phyloP scores from a whole-genome alignment of 2,797 vertebrate genomes.

The Propithecus perrieri region DNA sequence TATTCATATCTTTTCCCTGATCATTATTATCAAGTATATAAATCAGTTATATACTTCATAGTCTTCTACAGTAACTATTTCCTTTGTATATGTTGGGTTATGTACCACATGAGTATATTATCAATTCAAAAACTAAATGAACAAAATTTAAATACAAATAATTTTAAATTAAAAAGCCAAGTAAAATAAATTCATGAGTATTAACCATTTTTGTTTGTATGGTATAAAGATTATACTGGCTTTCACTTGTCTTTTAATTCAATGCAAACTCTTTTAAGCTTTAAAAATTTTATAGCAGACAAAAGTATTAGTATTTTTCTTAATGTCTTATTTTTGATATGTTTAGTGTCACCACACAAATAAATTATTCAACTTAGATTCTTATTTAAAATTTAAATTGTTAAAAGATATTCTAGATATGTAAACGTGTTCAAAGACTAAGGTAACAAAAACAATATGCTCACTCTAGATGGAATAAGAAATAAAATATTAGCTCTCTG shows the following conservation, averaged over 20 bases:
- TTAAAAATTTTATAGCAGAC: background rate
- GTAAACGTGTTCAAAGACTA: background rate
- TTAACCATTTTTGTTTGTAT: background rate
- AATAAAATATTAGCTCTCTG: background rate
- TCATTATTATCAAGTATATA: background rate
- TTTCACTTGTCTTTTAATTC: background rate
- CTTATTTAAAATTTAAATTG: conserved; percentile 35
- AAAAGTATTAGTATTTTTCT: background rate
- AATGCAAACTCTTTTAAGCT: background rate
- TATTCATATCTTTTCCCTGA: background rate
- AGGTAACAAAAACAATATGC: background rate
- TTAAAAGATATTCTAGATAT: background rate
- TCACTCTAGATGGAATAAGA: background rate
- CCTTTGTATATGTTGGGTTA: background rate
- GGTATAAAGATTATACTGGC: background rate
- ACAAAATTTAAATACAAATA: background rate
- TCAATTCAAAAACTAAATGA: background rate
- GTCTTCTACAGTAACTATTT: background rate
- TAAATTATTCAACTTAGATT: background rate
- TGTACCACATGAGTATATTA: background rate
- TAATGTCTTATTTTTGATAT: background rate
- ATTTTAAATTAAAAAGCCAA: background rate
- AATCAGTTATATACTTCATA: background rate
- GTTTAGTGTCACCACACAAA: background rate
- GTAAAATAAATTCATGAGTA: background rate